phyloP scores from a whole-genome alignment of 2,888 invertebrate genomes.

The Chironomus tentans region DNA sequence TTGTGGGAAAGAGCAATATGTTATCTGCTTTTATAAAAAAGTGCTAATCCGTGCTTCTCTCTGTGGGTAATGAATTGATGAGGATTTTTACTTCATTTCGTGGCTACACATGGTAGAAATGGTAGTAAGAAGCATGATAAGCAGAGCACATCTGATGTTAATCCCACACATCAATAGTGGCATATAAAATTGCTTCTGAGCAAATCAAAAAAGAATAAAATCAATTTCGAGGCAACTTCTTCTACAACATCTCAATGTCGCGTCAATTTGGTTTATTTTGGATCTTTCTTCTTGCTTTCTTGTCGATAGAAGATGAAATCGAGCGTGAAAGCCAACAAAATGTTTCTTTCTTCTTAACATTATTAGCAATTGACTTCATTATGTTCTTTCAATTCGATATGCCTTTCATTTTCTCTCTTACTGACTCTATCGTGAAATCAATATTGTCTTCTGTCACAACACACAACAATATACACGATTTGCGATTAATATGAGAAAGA shows the following conservation, averaged over 20 bases:
- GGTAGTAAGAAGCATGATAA: neutral
- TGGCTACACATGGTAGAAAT: neutral
- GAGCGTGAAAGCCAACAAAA: neutral
- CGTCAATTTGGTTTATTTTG: neutral
- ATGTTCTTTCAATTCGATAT: neutral
- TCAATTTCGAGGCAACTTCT: neutral
- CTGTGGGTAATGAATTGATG: neutral
- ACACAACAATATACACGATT: neutral
- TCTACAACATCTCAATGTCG: neutral
- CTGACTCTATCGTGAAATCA: neutral
- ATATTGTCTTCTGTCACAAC: neutral
- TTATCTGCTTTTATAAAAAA: neutral
- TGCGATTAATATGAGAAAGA: neutral
- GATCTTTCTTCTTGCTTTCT: neutral
- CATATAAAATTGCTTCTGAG: neutral
- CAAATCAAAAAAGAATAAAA: neutral
- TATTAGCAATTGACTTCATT: neutral
- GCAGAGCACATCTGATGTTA: neutral
- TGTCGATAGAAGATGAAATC: neutral
- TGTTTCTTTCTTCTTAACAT: neutral
- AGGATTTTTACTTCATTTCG: neutral
- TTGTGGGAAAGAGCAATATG: neutral
- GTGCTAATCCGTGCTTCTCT: conserved; percentile 6
- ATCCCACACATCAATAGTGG: neutral
- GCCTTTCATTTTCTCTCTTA: neutral